Base-by-base conservation (phyloP, 2,797 vertebrate species). In the Onychomys leucogaster region DNA sequence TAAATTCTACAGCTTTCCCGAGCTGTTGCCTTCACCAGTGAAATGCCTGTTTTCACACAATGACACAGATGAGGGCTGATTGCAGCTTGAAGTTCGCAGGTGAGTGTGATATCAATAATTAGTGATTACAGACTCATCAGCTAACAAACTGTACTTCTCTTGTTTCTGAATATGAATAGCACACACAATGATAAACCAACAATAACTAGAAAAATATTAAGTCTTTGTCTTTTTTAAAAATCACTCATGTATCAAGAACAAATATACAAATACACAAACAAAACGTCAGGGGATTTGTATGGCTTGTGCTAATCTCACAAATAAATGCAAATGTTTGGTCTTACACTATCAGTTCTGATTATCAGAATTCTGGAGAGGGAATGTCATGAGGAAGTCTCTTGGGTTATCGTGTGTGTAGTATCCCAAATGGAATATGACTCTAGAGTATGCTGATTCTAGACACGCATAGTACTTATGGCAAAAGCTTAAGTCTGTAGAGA, bases 11-110 rank as follows among this genome's bases (percentile, higher is more conserved):
- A 95, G 73, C 43, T 92, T 92, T 78, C 69, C 29, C 29, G 21
- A 78, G 59, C 67, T 67, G 80, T 84, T 88, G 69, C 37, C 43
- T 81, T 91, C 55, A 55, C 32, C 94, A 67, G 16, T 61, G 65
- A 93, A 91, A 43, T 46, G 94, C 86, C 86, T 91, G 55, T 75
- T 88, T 52, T 94, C 88, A 76, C 59, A 65, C 12, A 97, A 88
- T 80, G 94, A 27, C 63, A 71, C 34, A 87, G 63, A 63, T 71
- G 75, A 80, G 29, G 12, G 41, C 5, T 1, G 7, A 88, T 41
- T 13, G 16, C 61, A 14, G 43, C 34, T 84, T 65, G 75, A 77
- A 77, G 6, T 83, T 89, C 65, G 85, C 34, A 85, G 41, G 29
- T 77, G 89, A 93, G 37, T 78, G 25, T 78, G 90, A 21, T 23